Evolutionary conservation across 2,888 invertebrate genomes (phyloP).

Genomic region (Linhomoeus sp.): DNA sequence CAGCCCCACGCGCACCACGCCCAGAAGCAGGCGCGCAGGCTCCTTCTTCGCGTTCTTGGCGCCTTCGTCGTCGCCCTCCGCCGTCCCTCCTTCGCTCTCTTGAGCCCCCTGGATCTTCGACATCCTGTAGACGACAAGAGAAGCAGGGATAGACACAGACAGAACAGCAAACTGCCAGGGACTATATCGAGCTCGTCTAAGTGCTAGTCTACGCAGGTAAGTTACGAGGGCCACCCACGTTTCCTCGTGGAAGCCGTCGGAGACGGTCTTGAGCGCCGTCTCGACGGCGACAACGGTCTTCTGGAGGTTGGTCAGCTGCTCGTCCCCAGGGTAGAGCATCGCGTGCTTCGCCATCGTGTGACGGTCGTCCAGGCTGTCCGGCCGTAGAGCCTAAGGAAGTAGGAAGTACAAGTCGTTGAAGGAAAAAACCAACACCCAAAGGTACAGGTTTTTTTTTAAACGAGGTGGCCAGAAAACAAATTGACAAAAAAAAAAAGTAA

Average conservation of each 20-base stretch:
- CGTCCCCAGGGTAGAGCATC: slow-evolving; percentile 68
- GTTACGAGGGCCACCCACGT: too few species aligned
- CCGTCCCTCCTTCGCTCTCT: slow-evolving; percentile 7
- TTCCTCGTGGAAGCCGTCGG: slow-evolving; percentile 58
- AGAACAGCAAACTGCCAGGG: too few species aligned
- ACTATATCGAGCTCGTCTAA: too few species aligned
- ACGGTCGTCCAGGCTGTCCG: slow-evolving; percentile 76
- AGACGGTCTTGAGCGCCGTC: slow-evolving; percentile 74
- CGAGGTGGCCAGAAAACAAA: slow-evolving; percentile 21
- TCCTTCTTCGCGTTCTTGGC: background rate
- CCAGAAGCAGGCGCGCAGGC: slow-evolving; percentile 29
- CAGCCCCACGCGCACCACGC: slow-evolving; percentile 87
- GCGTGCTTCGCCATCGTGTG: slow-evolving; percentile 73
- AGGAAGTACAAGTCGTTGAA: too few species aligned
- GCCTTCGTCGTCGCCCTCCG: slow-evolving; percentile 3
- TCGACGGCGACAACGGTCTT: slow-evolving; percentile 83
- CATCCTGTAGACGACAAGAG: too few species aligned
- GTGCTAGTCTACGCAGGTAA: too few species aligned
- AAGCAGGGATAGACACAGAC: too few species aligned
- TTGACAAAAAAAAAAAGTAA: background rate
- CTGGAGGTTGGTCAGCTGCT: slow-evolving; percentile 53
- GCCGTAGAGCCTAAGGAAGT: too few species aligned
- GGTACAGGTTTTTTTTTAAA: too few species aligned
- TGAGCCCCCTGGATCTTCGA: background rate
- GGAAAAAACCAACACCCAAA: too few species aligned